Percentiles rank a stretch among this genome's conserved stretches.
Conservation (phyloP, 2,113 vertebrate species). For the Opisthocomus hoazin region DNA sequence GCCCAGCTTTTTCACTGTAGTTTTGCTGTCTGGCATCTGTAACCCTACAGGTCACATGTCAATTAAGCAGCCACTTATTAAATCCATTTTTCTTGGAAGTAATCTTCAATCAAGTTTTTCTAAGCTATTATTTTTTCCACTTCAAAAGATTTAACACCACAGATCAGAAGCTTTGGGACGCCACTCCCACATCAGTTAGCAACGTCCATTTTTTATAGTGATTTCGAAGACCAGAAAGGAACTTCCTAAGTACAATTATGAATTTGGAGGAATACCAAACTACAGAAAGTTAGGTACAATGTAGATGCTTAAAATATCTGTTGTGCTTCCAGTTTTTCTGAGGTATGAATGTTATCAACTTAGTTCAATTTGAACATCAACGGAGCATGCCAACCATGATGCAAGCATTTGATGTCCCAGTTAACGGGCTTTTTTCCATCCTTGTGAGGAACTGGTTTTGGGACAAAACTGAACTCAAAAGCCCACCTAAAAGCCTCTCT, state of each 20-base stretch:
- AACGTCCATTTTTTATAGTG: background rate
- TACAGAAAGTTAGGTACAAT: background rate
- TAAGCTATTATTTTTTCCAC: conserved; percentile 16
- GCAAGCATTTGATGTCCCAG: background rate
- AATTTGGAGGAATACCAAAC: background rate
- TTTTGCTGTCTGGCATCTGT: background rate
- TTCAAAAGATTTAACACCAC: conserved; percentile 23
- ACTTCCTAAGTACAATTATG: background rate
- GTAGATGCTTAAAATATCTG: background rate
- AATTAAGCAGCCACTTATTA: conserved; percentile 4
- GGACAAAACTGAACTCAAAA: background rate
- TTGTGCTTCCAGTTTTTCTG: background rate
- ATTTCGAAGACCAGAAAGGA: conserved; percentile 21
- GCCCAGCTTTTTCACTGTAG: background rate
- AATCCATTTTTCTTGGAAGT: background rate
- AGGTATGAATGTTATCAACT: background rate
- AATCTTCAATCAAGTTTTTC: conserved; percentile 10
- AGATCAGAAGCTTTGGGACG: conserved; percentile 22
- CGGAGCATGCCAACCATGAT: background rate
- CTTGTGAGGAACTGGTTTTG: background rate
- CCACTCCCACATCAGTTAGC: background rate
- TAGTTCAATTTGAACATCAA: background rate
- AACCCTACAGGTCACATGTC: background rate
- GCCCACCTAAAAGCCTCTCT: background rate
- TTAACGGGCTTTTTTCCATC: background rate